Percentiles rank a stretch among this genome's conserved stretches.
Conservation (phyloP, 2,113 vertebrate species). For the Panurus biarmicus region DNA sequence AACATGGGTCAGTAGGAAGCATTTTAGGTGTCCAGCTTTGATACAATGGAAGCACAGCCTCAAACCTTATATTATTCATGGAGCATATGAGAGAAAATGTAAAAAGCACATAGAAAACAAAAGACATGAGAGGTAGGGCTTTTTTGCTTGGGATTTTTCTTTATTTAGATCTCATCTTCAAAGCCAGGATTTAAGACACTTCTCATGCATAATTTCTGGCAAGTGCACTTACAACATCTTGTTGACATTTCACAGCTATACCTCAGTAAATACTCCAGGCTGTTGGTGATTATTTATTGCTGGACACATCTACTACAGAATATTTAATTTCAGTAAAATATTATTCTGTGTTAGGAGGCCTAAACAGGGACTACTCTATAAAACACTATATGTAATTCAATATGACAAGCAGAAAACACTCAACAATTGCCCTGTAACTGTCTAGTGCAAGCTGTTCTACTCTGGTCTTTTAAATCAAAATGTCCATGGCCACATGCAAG, state of each 20-base stretch:
- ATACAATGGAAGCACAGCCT: neutral
- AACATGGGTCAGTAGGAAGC: neutral
- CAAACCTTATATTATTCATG: neutral
- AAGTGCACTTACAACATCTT: neutral
- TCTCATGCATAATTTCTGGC: neutral
- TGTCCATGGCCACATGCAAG: neutral
- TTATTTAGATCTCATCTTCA: neutral
- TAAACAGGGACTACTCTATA: neutral
- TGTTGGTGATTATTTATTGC: constrained; percentile 2
- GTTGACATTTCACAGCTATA: constrained; percentile 29
- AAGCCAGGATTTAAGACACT: neutral
- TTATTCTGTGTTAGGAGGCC: neutral
- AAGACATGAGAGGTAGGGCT: neutral
- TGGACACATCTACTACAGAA: neutral
- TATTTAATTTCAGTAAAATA: neutral
- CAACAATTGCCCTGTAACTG: neutral
- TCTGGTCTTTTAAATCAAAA: neutral
- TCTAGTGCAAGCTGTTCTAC: neutral
- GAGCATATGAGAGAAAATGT: neutral
- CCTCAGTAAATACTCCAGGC: neutral
- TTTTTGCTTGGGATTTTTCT: neutral
- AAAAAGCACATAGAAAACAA: neutral
- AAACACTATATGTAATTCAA: neutral
- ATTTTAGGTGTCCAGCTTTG: neutral
- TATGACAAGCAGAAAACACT: neutral